A percentile compares a stretch with the other conserved stretches of the same genome.
These are phyloP conservation scores for Grallaria varia DNA, from an alignment of 2,113 vertebrate genomes.

Conservation along the genomic window DNA sequence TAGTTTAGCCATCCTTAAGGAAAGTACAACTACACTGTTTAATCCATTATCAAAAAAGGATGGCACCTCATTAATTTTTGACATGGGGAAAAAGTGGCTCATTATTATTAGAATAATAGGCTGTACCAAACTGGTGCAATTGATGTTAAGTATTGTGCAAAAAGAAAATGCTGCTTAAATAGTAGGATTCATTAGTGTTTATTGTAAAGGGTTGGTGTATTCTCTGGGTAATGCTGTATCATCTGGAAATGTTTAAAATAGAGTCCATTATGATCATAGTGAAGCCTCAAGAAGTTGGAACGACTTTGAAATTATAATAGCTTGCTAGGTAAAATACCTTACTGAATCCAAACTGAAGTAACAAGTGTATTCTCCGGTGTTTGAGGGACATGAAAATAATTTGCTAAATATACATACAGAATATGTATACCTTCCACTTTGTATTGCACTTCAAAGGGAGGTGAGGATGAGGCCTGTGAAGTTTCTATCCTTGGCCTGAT, in stretches of 20 bases:
- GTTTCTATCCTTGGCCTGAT: background rate
- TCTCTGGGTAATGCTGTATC: background rate
- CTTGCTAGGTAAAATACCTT: background rate
- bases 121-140: background rate
- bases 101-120: background rate
- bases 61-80: background rate
- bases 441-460: background rate
- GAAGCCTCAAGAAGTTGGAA: background rate
- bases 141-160: background rate
- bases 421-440: background rate
- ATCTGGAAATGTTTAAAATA: background rate
- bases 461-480: background rate
- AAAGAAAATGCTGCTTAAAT: background rate
- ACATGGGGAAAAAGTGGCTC: background rate
- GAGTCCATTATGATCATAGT: background rate
- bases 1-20: background rate
- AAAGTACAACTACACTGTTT: background rate
- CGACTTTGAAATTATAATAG: background rate
- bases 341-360: background rate
- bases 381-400: background rate
- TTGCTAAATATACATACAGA: background rate
- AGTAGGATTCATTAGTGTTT: background rate
- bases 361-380: background rate
- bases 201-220: background rate
- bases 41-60: background rate